Percentiles rank a stretch among this genome's conserved stretches.
phyloP scores from a whole-genome alignment of 2,888 invertebrate species.

The Apodemia mormo region DNA sequence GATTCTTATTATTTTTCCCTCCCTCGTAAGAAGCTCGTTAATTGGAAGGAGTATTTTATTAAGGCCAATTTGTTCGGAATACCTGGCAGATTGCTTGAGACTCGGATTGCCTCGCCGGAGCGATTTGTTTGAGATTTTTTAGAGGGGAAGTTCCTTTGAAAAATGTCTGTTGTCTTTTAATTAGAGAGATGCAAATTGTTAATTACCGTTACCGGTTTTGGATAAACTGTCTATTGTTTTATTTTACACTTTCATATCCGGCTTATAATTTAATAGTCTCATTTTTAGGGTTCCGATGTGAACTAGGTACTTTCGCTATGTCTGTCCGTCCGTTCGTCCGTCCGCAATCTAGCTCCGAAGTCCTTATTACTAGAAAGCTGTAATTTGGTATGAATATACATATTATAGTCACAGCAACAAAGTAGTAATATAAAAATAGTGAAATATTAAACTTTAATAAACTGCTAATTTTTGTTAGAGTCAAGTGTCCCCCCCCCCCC shows the following conservation, averaged over 20 bases:
- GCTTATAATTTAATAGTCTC: no score
- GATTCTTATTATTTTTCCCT: slow-evolving; percentile 72
- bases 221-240: background rate
- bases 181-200: slow-evolving; percentile 25
- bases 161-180: slow-evolving; percentile 22
- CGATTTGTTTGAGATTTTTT: slow-evolving; percentile 52
- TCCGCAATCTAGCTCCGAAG: no score
- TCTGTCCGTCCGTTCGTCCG: no score
- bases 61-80: slow-evolving; percentile 74
- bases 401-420: no score
- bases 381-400: no score
- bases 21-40: slow-evolving; percentile 55
- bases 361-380: no score
- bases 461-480: no score
- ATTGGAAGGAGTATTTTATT: slow-evolving; percentile 75
- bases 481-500: no score
- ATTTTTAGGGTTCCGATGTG: no score
- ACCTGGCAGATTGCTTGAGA: slow-evolving; percentile 62
- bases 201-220: slow-evolving; percentile 17
- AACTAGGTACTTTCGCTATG: no score
- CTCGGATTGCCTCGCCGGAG: slow-evolving; percentile 44
- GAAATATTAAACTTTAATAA: no score
- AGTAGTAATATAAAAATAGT: no score
- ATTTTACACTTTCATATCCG: background rate
- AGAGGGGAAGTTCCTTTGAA: slow-evolving; percentile 24